Evolutionary conservation across 2,888 invertebrate species (phyloP), one percentile per base, ranked within the genome.

Genomic region (Aphrophora alni): DNA sequence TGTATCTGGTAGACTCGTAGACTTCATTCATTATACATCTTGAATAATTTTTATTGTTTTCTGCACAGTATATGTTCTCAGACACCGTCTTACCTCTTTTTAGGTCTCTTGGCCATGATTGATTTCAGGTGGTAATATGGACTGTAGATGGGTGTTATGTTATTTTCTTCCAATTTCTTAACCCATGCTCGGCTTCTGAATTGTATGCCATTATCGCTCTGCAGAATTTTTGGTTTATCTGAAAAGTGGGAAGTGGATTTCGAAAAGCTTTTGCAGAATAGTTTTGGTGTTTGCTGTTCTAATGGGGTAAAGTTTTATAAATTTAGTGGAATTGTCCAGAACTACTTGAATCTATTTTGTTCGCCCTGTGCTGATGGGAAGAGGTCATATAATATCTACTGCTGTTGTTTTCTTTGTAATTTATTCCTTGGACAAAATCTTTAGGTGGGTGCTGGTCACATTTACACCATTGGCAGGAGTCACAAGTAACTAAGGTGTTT

Each of bases 201-300:
- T 21, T 75, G 75, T 44, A 51, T 75, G 12, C 44, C 51, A 17
- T 75, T 75, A 17, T 75, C 51, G 7, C 38, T 51, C 7, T 51
- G 44, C 24, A 75, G 21, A n/a, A 14, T 21, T 21, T 21, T 51
- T 24, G 75, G 8, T 5, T 5, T 5, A n/a, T 33, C 33, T 33
- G 33, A 5, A 33, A 3, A 33, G 3, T 3, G 33, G 33, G 33
- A 33, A 33, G 8, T 33, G 33, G 3, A 33, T 5, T 5, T 33
- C 33, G 3, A 33, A 5, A 3, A 33, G 33, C 8, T 33, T 33
- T 33, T 33, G 33, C 8, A 33, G 8, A 33, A n/a, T 33, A 33
- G 33, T 33, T 33, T 33, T 33, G 33, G 33, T 8, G 33, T 33
- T 33, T 3, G 33, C 33, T 3, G 5, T 5, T 33, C 33, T 33